Evolutionary conservation across 2,797 vertebrate genomes (phyloP), one percentile per base, ranked within the genome.

Genomic region (Lutjanus campechanus): DNA sequence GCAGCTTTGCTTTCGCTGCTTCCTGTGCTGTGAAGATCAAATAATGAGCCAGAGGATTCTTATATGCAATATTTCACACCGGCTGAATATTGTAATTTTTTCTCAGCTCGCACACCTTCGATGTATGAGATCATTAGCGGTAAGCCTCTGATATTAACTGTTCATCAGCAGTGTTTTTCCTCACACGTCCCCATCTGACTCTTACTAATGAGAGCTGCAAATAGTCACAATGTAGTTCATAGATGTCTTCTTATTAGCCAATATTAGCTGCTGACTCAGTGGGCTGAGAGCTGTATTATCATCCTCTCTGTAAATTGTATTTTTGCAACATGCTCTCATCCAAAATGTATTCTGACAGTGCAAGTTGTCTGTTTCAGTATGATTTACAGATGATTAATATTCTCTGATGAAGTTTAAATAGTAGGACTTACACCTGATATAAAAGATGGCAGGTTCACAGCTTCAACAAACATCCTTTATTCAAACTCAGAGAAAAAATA

Each of bases 21-120:
- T 73, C 49, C 60, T 59, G 47, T 50, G 7, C 74, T 69, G 69
- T 72, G 56, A 75, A 85, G 76, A 85, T 88, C 80, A 82, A 79
- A 80, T 77, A 84, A 84, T 80, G 80, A 91, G 65, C n/a, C 29
- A 51, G 51, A 66, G 40, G 64, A 73, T 64, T 87, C 53, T 62
- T 53, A n/a, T 15, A 20, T 54, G 76, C 56, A 74, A 68, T 69
- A 73, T 75, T 74, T 84, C 68, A 84, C 85, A 59, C 63, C 16
- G 17, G 46, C 49, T 77, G 77, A 66, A 82, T n/a, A 44, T 55
- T 67, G 46, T 64, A 17, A 76, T 79, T 69, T 61, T 12, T 81
- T 44, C 60, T 73, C 63, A 63, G 70, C 58, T 70, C 11, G 6
- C 62, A 69, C 61, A 82, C 29, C 47, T 70, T 75, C 16, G 29